Base-by-base conservation (phyloP, 2,113 vertebrate genomes). In the Eretmochelys imbricata region DNA sequence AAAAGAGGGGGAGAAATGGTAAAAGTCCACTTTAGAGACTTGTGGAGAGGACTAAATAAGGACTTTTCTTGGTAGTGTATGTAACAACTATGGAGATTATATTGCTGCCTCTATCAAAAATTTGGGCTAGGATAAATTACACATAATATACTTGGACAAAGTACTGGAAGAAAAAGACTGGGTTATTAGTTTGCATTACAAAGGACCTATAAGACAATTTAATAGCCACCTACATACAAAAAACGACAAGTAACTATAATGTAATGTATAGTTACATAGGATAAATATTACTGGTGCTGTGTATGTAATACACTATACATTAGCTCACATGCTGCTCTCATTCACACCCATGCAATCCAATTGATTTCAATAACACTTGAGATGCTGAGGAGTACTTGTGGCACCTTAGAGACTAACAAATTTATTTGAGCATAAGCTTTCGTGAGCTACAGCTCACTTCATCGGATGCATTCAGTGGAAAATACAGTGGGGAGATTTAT, bases 81-180 rank as follows among this genome's bases (percentile, higher is more conserved):
- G 79, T 53, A 57, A 85, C 38, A 83, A n/a, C 80, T 93, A 93
- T 94, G 82, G 87, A 89, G 87, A 93, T 98, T 95, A 91, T 95
- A 95, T 89, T 90, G 6, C 69, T 95, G 53, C 79, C 6, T n/a
- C 2, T 78, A 82, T 59, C 10, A 19, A 94, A 93, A 95, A 85
- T 91, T 24, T 80, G 6, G 2, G n/a, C 88, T 89, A 16, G 93
- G 89, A 55, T 89, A 82, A 93, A 89, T 87, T 86, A 14, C 35
- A 80, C 9, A 38, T 90, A 65, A 46, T 89, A 29, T 93, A 50
- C 89, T 94, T 93, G 91, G 17, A 96, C 14, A 91, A 83, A 87
- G 62, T 91, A 42, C 75, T 72, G 88, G 59, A 93, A 84, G 12
- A 94, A 27, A 55, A 87, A 20, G 81, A 85, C 91, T 89, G 94